phyloP scores from a whole-genome alignment of 2,797 vertebrate genomes.

The Pyrocephalus nanus region DNA sequence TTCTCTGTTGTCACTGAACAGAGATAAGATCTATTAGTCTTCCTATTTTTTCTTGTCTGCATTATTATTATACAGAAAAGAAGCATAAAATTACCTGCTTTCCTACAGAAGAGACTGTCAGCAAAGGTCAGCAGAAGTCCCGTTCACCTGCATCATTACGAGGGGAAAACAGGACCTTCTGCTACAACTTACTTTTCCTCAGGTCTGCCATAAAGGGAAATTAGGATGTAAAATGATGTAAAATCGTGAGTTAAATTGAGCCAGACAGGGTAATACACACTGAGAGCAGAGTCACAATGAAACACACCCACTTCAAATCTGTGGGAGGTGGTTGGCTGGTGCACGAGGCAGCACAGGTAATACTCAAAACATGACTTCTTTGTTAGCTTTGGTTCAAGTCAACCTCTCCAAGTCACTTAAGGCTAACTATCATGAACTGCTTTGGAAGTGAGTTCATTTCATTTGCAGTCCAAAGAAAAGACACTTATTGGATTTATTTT shows the following conservation, averaged over 20 bases:
- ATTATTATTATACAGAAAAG: background rate
- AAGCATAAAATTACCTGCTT: background rate
- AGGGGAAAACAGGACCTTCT: background rate
- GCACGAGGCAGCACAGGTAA: background rate
- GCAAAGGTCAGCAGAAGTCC: background rate
- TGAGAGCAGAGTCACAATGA: background rate
- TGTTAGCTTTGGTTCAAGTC: background rate
- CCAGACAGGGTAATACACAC: background rate
- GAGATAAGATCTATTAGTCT: background rate
- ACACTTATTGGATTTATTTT: conserved; percentile 9
- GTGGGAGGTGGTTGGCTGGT: background rate
- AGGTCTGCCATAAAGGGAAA: background rate
- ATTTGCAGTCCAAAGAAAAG: background rate
- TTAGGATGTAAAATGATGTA: background rate
- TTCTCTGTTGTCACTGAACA: background rate
- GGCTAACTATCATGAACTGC: background rate
- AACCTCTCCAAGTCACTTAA: background rate
- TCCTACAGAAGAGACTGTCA: background rate
- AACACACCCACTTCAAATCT: background rate
- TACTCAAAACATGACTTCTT: background rate
- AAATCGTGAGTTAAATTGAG: background rate
- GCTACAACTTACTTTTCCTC: background rate
- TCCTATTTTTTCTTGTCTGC: background rate
- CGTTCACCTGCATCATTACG: background rate
- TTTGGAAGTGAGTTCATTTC: background rate